These are phyloP conservation scores for Balearica regulorum DNA, from an alignment of 2,797 vertebrate genomes.

Conservation along the genomic window DNA sequence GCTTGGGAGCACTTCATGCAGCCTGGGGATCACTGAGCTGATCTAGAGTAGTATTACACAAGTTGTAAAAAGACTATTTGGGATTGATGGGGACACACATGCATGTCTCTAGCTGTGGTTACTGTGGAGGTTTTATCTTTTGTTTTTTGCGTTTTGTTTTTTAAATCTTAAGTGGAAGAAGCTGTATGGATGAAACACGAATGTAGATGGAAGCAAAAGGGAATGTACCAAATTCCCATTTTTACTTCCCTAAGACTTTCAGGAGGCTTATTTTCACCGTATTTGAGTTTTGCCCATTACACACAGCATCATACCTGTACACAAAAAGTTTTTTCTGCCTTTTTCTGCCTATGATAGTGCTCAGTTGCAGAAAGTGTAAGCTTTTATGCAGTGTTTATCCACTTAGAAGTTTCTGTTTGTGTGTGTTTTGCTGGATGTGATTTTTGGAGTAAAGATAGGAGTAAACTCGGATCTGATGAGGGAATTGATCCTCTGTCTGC, in stretches of 20 bases:
- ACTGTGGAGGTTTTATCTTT: background rate
- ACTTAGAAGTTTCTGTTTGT: background rate
- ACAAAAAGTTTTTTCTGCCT: too few species aligned
- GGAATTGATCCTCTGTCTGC: background rate
- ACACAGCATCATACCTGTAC: too few species aligned
- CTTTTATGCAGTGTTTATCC: background rate
- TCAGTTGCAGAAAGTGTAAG: background rate
- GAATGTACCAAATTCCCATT: background rate
- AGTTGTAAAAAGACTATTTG: background rate
- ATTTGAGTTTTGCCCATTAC: background rate
- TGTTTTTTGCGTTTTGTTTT: background rate
- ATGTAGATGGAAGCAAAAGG: background rate
- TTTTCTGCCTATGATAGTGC: background rate
- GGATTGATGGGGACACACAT: background rate
- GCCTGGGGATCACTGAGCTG: background rate
- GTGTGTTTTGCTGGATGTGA: background rate
- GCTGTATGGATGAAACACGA: background rate
- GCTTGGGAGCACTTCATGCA: background rate
- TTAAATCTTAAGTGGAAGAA: background rate
- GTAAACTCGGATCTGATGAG: background rate
- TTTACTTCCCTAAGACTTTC: background rate
- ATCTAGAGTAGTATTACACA: accelerated
- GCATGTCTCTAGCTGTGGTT: background rate
- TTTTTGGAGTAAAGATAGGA: background rate
- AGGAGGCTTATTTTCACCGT: background rate